Evolutionary conservation across 2,888 invertebrate species (phyloP).

Genomic region (Folsomia manolachei): DNA sequence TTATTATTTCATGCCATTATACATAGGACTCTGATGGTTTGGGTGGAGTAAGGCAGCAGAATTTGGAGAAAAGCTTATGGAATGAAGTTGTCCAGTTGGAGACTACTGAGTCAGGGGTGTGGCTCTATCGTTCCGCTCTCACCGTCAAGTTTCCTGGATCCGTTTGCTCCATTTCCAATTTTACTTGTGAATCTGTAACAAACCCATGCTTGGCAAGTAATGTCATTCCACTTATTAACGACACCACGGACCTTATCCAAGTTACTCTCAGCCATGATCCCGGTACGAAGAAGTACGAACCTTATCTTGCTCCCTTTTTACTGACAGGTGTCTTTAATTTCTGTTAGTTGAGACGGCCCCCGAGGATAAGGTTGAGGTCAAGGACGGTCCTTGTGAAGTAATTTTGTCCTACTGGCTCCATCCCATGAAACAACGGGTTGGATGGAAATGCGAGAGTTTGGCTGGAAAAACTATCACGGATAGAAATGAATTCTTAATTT

Average conservation of each 20-base stretch:
- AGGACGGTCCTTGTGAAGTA: not conserved
- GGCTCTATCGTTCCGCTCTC: not conserved
- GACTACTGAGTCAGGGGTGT: not conserved
- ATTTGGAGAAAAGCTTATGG: not conserved
- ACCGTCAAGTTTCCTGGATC: not conserved
- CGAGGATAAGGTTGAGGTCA: no score
- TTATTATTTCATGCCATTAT: no score
- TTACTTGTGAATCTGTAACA: constrained; percentile 27
- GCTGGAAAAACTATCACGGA: not conserved
- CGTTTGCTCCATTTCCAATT: constrained; percentile 25
- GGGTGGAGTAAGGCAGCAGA: not conserved
- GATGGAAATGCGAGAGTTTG: constrained; percentile 1
- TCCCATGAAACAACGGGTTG: not conserved
- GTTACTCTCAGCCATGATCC: not conserved
- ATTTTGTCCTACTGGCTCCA: not conserved
- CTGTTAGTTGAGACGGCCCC: no score
- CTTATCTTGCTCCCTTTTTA: no score
- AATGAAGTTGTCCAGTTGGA: not conserved
- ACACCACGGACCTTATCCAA: not conserved
- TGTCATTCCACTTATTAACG: not conserved
- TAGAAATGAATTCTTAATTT: constrained; percentile 8
- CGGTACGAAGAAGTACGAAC: no score
- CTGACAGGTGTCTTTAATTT: no score
- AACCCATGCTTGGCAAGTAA: constrained; percentile 16
- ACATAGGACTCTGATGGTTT: not conserved